These are phyloP conservation scores for Aphelenchoides avenae DNA, from an alignment of 1,140 invertebrate species.

Conservation along the genomic window DNA sequence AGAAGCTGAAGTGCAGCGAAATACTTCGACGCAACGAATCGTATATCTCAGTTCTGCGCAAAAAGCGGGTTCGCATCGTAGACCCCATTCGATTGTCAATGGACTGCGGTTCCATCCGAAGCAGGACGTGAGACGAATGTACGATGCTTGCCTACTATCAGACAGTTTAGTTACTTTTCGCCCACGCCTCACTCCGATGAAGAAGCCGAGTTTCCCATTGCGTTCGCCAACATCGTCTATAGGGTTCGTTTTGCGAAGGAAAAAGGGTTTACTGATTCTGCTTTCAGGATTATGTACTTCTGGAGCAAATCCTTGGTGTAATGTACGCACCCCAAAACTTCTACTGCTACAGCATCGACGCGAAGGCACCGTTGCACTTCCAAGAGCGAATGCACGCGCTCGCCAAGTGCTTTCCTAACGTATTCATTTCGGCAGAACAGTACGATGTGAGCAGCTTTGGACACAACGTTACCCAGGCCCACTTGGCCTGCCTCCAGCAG, in stretches of 20 bases:
- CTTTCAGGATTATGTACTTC: slow-evolving; percentile 25
- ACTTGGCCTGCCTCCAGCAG: slow-evolving; percentile 8
- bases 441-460: slow-evolving; percentile 15
- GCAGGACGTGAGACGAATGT: too few relatives aligned
- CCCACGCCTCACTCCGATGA: slow-evolving; percentile 2
- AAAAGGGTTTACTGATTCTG: background rate
- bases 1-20: too few relatives aligned
- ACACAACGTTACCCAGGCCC: slow-evolving; percentile 11
- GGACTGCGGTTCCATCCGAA: too few relatives aligned
- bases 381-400: slow-evolving; percentile 13
- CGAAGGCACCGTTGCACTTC: slow-evolving; percentile 12
- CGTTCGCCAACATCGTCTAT: slow-evolving; percentile 35
- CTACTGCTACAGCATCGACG: slow-evolving; percentile 20
- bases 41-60: too few relatives aligned
- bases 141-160: too few relatives aligned
- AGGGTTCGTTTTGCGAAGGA: slow-evolving; percentile 2
- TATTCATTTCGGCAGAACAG: slow-evolving; percentile 8
- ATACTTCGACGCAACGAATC: too few relatives aligned
- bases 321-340: slow-evolving; percentile 20
- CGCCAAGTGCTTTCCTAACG: slow-evolving; percentile 22
- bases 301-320: slow-evolving; percentile 9
- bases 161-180: too few relatives aligned
- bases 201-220: slow-evolving; percentile 26
- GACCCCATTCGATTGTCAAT: too few relatives aligned
- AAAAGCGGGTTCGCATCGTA: too few relatives aligned